Evolutionary conservation across 1,140 invertebrate genomes (phyloP), one percentile per base, ranked within the genome.

Genomic region (Sweltsa coloradensis): DNA sequence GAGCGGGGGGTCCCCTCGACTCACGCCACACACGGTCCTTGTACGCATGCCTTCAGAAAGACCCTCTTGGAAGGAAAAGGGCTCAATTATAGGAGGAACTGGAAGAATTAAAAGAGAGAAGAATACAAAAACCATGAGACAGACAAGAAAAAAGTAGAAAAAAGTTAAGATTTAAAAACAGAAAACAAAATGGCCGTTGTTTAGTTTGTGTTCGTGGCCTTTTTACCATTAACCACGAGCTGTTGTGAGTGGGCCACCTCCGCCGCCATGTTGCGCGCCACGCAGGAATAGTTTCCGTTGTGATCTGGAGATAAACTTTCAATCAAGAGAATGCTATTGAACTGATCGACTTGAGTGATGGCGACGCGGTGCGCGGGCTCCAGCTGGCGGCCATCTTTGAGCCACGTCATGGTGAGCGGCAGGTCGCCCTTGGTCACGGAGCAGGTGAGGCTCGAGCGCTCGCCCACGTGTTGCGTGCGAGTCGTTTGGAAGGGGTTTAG

Each of bases 1-100:
- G 23, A 87, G 63, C 31, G 84, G 84, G 51, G 78, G 73, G 66
- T 86, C 83, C 53, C 84, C 84, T 57, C 80, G 77, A 64, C 82
- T 83, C 55, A 89, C 83, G 54, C 83, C 82, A 70, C 87, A 91
- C 55, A 88, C 81, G 58, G 86, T 79, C 56, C 84, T 77, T 40
- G 85, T 85, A 62, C 85, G 76, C 74, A 87, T 83, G 61, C 83
- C 85, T 72, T 88, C 84, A 60, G 78, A 76, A 58, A 88, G 76
- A 60, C 80, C 81, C 64, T 83, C 77, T 73, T 83, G 81, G 71
- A 85, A 85, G 70, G 71, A 76, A 76, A 85, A 85, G 67, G 81
- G 81, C 73, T 83, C 81, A 75, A 85, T 83, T 71, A 80, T 81
- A 70, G 81, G 81, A 68, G 81, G 81, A 75, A 84, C 82, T 85